A percentile compares a stretch with the other conserved stretches of the same genome.
These are phyloP conservation scores for Callitettix versicolor DNA, from an alignment of 1,140 invertebrate species.

Conservation along the genomic window DNA sequence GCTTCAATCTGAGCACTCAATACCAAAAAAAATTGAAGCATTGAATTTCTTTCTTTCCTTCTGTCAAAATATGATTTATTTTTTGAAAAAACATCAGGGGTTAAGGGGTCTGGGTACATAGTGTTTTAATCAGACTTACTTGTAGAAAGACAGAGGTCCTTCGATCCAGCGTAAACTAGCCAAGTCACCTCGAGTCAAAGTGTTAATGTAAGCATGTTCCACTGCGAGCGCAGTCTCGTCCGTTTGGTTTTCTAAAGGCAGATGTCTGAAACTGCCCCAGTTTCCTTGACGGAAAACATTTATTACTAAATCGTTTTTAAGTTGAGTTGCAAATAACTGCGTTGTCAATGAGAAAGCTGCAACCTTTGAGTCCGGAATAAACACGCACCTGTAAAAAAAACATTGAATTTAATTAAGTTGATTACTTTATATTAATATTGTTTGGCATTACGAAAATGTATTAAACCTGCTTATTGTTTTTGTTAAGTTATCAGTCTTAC, in stretches of 20 bases:
- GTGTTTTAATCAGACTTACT: conserved; percentile 28
- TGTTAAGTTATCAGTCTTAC: too few species aligned
- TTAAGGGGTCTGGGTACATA: too few species aligned
- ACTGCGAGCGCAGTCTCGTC: conserved; percentile 47
- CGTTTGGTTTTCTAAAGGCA: conserved; percentile 47
- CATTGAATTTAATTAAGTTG: too few species aligned
- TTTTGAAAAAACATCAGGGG: too few species aligned
- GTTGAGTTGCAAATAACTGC: conserved; percentile 46
- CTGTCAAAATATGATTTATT: too few species aligned
- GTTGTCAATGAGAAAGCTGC: conserved; percentile 48
- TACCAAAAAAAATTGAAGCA: too few species aligned
- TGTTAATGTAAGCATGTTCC: conserved; percentile 88
- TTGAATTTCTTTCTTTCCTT: too few species aligned
- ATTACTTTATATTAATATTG: too few species aligned
- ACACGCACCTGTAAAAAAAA: conserved; percentile 38
- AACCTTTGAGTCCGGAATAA: conserved; percentile 50
- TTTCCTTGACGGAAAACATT: conserved; percentile 66
- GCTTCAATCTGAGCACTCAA: too few species aligned
- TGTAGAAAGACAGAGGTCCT: conserved; percentile 55
- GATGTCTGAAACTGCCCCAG: conserved; percentile 80
- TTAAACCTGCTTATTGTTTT: too few species aligned
- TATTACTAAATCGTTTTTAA: conserved; percentile 65
- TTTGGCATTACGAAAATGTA: too few species aligned
- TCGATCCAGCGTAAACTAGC: conserved; percentile 90
- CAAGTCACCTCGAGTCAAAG: conserved; percentile 79